Conservation (phyloP, 2,797 vertebrate genomes). For the Hypotaenidia philippensis region DNA sequence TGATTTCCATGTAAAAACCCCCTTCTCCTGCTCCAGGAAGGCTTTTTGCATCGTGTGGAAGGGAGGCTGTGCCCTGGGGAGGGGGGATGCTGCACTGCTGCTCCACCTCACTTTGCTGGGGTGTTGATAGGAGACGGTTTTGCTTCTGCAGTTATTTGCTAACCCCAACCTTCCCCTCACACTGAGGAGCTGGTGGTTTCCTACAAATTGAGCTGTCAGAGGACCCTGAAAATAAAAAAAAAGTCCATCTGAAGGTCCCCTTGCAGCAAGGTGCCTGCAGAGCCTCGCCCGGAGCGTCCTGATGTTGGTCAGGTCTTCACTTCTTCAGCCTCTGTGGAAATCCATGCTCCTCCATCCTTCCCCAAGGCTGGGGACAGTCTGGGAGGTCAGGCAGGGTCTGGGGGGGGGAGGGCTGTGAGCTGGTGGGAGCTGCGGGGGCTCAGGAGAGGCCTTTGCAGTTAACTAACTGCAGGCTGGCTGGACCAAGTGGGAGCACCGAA, state of each 20-base stretch:
- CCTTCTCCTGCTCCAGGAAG: rapidly evolving
- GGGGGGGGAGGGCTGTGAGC: background rate
- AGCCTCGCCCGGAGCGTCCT: background rate
- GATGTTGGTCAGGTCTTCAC: rapidly evolving
- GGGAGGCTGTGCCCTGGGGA: background rate
- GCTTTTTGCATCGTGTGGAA: background rate
- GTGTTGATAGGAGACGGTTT: rapidly evolving
- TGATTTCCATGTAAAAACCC: background rate
- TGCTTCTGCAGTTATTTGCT: background rate
- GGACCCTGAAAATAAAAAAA: rapidly evolving
- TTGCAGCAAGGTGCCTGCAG: background rate
- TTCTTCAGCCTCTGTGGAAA: background rate
- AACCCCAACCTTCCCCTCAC: background rate
- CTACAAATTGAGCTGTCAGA: background rate
- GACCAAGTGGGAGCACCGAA: background rate
- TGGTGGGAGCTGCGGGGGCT: background rate
- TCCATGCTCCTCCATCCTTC: background rate
- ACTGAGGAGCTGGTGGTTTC: background rate
- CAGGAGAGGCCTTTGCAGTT: rapidly evolving
- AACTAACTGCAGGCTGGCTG: background rate
- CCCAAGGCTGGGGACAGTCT: background rate
- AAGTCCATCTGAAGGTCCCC: background rate
- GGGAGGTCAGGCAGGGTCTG: background rate
- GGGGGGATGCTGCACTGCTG: background rate
- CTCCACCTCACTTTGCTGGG: background rate